A percentile compares a stretch with the other conserved stretches of the same genome.
Conservation (phyloP, 2,113 vertebrate species). For the Boleophthalmus pectinirostris region DNA sequence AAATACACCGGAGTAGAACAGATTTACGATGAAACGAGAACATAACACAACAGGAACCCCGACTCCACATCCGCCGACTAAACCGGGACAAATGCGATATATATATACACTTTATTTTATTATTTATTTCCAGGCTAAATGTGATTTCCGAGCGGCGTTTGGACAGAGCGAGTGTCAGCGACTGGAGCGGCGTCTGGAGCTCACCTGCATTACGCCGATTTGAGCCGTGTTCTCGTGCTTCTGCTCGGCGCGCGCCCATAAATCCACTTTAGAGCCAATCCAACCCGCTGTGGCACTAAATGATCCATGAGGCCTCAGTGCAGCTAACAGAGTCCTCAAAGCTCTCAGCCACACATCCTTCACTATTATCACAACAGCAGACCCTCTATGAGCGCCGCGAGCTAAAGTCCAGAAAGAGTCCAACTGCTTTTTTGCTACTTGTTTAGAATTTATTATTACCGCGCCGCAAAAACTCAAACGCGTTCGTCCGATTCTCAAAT, state of each 20-base stretch:
- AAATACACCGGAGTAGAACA: not conserved
- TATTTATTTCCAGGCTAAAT: not conserved
- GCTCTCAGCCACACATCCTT: slow-evolving; percentile 72
- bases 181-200: not conserved
- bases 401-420: no score
- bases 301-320: slow-evolving; percentile 72
- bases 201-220: slow-evolving; percentile 64
- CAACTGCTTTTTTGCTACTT: no score
- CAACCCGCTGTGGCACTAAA: slow-evolving; percentile 70
- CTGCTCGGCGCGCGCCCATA: slow-evolving; percentile 58
- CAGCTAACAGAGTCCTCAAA: slow-evolving; percentile 75
- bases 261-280: slow-evolving; percentile 68
- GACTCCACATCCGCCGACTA: not conserved
- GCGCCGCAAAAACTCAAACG: no score
- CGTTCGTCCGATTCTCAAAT: no score
- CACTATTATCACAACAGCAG: slow-evolving; percentile 63
- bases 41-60: not conserved
- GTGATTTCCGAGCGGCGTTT: not conserved
- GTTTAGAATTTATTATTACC: no score
- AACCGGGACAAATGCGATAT: not conserved
- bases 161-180: slow-evolving; percentile 34
- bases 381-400: slow-evolving; percentile 14
- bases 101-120: no score
- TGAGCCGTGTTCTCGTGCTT: slow-evolving; percentile 41
- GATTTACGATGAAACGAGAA: not conserved